Conservation (phyloP, 2,113 vertebrate genomes). For the Chelonoidis abingdonii region DNA sequence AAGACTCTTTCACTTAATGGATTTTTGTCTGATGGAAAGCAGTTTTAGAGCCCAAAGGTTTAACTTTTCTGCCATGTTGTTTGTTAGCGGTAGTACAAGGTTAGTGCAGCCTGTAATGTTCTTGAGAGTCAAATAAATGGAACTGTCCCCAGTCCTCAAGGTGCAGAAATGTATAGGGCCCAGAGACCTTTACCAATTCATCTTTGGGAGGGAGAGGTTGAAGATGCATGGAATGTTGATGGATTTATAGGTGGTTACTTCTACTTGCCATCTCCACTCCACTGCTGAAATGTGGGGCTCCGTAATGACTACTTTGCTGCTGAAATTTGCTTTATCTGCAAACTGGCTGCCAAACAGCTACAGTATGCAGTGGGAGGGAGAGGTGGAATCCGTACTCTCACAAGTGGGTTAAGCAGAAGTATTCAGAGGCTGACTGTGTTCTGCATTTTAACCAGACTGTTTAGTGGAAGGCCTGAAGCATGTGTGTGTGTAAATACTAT, state of each 20-base stretch:
- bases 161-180: not conserved
- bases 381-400: not conserved
- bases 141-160: constrained; percentile 23
- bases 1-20: constrained; percentile 39
- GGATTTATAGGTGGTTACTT: not conserved
- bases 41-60: constrained; percentile 68
- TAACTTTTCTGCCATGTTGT: constrained; percentile 44
- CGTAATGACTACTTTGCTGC: not conserved
- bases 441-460: not conserved
- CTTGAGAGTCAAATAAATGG: constrained; percentile 10
- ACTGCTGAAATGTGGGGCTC: not conserved
- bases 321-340: constrained; percentile 20
- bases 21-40: constrained; percentile 68
- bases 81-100: constrained; percentile 59
- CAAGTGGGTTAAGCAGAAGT: not conserved
- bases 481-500: accelerated
- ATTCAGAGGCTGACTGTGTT: not conserved
- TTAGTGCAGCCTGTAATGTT: constrained; percentile 46
- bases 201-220: not conserved
- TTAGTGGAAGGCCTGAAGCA: not conserved
- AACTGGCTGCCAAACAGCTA: not conserved
- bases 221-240: not conserved
- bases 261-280: not conserved
- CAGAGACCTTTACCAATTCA: not conserved
- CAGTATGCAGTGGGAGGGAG: not conserved